Evolutionary conservation across 2,797 vertebrate species (phyloP).

Genomic region (Botia kubotai): DNA sequence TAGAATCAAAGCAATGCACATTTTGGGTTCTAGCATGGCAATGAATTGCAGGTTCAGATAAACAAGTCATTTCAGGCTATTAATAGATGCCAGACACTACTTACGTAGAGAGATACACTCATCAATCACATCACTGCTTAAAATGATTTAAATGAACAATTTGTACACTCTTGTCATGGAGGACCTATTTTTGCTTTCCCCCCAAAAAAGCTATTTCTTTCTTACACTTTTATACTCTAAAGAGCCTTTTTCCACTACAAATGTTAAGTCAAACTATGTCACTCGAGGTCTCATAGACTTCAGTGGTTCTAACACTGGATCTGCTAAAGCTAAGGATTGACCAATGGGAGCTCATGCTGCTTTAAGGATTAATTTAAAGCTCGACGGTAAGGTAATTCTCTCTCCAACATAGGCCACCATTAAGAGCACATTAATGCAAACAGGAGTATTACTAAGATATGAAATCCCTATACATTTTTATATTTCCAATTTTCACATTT

Average conservation of each 20-base stretch:
- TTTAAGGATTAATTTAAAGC: slow-evolving; percentile 53
- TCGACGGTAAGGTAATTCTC: slow-evolving; percentile 66
- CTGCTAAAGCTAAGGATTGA: slow-evolving; percentile 40
- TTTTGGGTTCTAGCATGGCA: background rate
- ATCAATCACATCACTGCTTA: background rate
- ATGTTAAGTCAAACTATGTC: slow-evolving; percentile 39
- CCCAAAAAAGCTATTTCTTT: background rate
- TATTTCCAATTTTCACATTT: background rate
- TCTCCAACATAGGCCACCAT: slow-evolving; percentile 41
- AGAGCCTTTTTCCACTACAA: too few relatives aligned
- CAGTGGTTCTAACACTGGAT: slow-evolving; percentile 31
- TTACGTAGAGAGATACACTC: background rate
- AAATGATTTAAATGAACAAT: background rate
- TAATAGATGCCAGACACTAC: slow-evolving; percentile 9
- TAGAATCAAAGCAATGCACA: background rate
- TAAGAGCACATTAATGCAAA: background rate
- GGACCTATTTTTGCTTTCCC: too few relatives aligned
- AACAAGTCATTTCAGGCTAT: background rate
- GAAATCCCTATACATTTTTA: slow-evolving; percentile 5
- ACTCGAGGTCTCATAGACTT: slow-evolving; percentile 47
- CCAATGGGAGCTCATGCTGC: slow-evolving; percentile 59
- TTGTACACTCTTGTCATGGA: background rate
- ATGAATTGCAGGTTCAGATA: slow-evolving; percentile 3
- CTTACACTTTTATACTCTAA: too few relatives aligned
- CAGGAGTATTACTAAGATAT: background rate